A percentile compares a stretch with the other conserved stretches of the same genome.
phyloP scores from a whole-genome alignment of 2,113 vertebrate species.

The Lepus americanus region DNA sequence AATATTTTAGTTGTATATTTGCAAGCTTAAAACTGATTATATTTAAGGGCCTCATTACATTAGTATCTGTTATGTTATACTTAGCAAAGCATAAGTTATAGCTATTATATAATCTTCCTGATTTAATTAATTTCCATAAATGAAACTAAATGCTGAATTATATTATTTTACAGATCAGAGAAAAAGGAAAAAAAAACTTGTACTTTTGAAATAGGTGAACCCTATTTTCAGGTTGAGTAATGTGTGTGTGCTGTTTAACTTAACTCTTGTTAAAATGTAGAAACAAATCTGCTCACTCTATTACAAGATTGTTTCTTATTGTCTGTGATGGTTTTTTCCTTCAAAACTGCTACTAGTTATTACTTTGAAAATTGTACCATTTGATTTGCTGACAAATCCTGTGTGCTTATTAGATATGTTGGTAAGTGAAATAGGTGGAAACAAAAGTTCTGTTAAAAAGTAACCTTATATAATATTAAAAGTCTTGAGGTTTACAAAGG shows the following conservation, averaged over 20 bases:
- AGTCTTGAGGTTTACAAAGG: background rate
- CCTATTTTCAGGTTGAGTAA: conserved; percentile 26
- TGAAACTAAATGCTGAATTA: conserved; percentile 35
- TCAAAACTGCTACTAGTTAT: background rate
- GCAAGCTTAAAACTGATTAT: background rate
- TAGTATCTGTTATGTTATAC: conserved; percentile 15
- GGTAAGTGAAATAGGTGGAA: conserved; percentile 40
- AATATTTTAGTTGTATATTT: conserved; percentile 51
- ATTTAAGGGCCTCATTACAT: conserved; percentile 3
- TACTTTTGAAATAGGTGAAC: conserved; percentile 23
- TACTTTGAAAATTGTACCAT: conserved; percentile 18
- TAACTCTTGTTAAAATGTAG: background rate
- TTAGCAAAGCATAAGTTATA: background rate
- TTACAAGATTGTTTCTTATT: conserved; percentile 24
- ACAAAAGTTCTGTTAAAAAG: background rate
- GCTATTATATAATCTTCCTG: background rate
- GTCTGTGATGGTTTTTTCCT: background rate
- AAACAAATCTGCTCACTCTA: background rate
- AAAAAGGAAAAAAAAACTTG: conserved; percentile 3
- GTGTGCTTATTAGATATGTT: background rate
- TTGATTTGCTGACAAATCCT: background rate
- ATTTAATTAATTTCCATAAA: conserved; percentile 41
- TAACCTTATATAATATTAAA: background rate
- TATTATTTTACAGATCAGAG: conserved; percentile 40
- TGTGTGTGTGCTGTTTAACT: background rate